Conservation (phyloP, 2,113 vertebrate genomes). For the Erinaceus europaeus region DNA sequence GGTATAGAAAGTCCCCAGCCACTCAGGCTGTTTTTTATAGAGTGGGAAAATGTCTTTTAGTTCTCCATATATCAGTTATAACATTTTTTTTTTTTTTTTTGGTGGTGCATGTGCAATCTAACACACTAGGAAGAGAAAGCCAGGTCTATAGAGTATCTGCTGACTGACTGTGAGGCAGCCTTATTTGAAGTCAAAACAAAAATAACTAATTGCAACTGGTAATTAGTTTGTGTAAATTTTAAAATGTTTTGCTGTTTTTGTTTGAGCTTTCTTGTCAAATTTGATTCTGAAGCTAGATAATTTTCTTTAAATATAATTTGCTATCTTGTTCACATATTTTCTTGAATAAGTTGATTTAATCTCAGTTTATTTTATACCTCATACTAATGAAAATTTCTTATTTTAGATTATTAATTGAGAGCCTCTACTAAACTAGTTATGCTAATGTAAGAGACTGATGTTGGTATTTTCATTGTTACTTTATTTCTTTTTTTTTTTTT, state of each 20-base stretch:
- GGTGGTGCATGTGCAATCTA: too few relatives aligned
- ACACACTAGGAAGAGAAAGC: too few relatives aligned
- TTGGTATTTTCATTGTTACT: fast-evolving
- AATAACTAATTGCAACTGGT: neutral
- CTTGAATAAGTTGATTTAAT: neutral
- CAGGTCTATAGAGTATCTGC: neutral
- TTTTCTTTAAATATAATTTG: neutral
- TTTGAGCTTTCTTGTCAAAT: slow-evolving; percentile 3
- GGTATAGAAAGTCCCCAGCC: too few relatives aligned
- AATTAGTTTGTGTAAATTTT: neutral
- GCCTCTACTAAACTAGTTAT: neutral
- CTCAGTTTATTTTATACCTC: neutral
- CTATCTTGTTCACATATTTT: neutral
- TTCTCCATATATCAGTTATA: neutral
- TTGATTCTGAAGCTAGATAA: neutral
- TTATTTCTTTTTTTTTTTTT: too few relatives aligned
- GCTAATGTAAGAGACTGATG: neutral
- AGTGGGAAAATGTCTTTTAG: neutral
- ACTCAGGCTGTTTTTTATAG: neutral
- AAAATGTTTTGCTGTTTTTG: neutral
- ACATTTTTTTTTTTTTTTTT: neutral
- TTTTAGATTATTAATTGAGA: neutral
- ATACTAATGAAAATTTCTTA: neutral
- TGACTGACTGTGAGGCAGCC: neutral
- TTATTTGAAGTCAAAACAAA: neutral